Evolutionary conservation across 2,797 vertebrate species (phyloP), one percentile per base, ranked within the genome.

Genomic region (Varecia variegata): DNA sequence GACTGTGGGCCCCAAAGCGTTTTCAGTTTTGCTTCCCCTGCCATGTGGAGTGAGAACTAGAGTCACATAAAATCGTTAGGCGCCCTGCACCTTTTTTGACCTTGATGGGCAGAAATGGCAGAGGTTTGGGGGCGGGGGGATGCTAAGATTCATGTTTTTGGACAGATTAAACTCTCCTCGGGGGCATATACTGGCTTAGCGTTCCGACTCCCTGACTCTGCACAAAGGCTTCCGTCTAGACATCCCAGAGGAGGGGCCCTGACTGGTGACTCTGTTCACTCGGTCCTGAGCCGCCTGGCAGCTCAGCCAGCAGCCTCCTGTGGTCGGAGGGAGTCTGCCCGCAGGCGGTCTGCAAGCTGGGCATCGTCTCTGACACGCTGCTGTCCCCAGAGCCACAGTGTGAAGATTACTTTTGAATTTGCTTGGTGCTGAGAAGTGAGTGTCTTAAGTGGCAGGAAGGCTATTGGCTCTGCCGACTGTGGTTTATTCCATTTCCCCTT

Each of bases 61-160:
- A n/a, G 17, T 32, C n/a, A 18, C 17, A 0, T 3, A 25, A 35
- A 71, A 82, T 18, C 54, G 10, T 68, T 17, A 38, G 80, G 30
- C 38, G 1, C 4, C 0, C 0, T 0, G 0, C 8, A 45, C 8
- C n/a, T 40, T 40, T 81, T 47, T n/a, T 12, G 27, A 30, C 47
- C 17, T 43, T 0, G 3, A 35, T 70, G 73, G 56, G 27, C 2
- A 25, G 80, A 56, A 43, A 13, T 6, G 79, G 12, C 18, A 65
- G 56, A 7, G 23, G 20, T 30, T 70, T 40, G 14, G 50, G 2
- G 30, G 7, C 8, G 15, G 38, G 32, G 23, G 52, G 70, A n/a
- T 38, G 56, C 35, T n/a, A n/a, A 38, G 83, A 38, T 40, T 81
- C 23, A 25, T 15, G 20, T 30, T 76, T 73, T 68, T 13, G 45